phyloP scores from a whole-genome alignment of 1,140 invertebrate genomes.

The Helicoverpa zea region DNA sequence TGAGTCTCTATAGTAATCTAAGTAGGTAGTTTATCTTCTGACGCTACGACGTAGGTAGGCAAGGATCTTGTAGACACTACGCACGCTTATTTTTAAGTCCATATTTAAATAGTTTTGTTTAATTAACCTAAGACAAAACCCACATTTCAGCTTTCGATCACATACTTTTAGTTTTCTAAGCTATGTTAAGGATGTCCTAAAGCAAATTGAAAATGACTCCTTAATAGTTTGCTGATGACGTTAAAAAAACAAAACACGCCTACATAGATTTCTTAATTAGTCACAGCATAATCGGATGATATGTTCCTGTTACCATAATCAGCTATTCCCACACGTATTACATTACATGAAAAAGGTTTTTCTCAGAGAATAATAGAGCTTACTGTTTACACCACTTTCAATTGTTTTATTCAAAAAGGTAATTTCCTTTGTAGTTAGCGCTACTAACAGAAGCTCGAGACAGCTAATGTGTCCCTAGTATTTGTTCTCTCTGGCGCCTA shows the following conservation, averaged over 20 bases:
- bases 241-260: too few species aligned
- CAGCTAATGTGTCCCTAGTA: conserved; percentile 4
- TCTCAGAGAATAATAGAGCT: too few species aligned
- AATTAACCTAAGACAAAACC: neutral
- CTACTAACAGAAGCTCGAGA: conserved; percentile 5
- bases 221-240: too few species aligned
- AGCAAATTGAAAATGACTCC: too few species aligned
- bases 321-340: too few species aligned
- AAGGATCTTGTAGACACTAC: conserved; percentile 9
- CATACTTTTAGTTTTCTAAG: neutral
- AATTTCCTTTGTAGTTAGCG: conserved; percentile 13
- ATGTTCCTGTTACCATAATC: too few species aligned
- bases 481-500: conserved; percentile 18
- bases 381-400: neutral
- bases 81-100: neutral
- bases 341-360: too few species aligned
- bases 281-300: too few species aligned
- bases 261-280: too few species aligned
- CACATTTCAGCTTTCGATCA: neutral
- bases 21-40: conserved; percentile 6
- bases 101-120: too few species aligned
- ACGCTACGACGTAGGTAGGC: conserved; percentile 29
- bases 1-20: conserved; percentile 1
- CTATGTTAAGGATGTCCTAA: too few species aligned
- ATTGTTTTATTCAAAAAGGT: conserved; percentile 8